Conservation (phyloP, 2,113 vertebrate species). For the Lophotis ruficrista region DNA sequence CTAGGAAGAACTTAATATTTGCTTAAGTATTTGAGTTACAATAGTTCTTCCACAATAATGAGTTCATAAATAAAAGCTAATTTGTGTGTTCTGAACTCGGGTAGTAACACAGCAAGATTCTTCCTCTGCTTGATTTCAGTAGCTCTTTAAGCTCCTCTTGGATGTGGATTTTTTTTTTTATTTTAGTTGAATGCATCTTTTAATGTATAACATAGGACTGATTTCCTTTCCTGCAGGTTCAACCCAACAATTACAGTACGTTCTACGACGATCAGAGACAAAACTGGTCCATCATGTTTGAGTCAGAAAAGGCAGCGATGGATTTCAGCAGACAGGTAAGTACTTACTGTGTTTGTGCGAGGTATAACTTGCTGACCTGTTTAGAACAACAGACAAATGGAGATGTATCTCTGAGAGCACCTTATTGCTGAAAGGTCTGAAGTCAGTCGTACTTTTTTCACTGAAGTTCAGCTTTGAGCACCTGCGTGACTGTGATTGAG, state of each 20-base stretch:
- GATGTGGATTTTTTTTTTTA: neutral
- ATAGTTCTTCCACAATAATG: neutral
- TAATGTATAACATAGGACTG: neutral
- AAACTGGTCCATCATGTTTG: constrained; percentile 98
- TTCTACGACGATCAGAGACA: constrained; percentile 97
- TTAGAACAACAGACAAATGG: neutral
- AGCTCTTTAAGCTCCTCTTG: neutral
- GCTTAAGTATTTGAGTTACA: neutral
- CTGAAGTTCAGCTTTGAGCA: neutral
- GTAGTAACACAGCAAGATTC: neutral
- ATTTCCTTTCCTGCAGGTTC: constrained; percentile 79
- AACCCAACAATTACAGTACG: constrained; percentile 89
- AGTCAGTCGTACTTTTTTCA: neutral
- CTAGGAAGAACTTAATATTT: neutral
- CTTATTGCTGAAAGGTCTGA: neutral
- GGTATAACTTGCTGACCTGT: neutral
- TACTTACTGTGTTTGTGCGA: neutral
- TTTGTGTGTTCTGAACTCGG: neutral
- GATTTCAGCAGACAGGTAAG: constrained; percentile 93
- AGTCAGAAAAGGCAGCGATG: constrained; percentile 83
- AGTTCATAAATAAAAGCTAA: neutral
- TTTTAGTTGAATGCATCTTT: neutral
- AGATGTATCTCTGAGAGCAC: neutral
- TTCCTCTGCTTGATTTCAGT: neutral
- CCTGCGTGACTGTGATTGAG: neutral